These are phyloP conservation scores for Portunus trituberculatus DNA, from an alignment of 1,140 invertebrate genomes.

Conservation along the genomic window DNA sequence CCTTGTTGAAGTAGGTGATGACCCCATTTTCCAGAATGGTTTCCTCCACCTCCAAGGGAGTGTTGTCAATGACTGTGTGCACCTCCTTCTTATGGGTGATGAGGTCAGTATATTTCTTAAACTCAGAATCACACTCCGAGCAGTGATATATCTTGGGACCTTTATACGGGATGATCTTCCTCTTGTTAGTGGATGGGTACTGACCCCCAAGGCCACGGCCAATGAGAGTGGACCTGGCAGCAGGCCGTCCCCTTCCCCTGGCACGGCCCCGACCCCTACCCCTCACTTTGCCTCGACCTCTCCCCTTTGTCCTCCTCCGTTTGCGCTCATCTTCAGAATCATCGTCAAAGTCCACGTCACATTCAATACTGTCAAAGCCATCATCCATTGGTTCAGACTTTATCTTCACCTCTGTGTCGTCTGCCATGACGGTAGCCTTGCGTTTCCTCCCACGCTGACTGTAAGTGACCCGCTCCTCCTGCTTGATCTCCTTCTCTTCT, in stretches of 20 bases:
- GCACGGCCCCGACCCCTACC: conserved; percentile 69
- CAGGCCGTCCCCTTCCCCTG: conserved; percentile 68
- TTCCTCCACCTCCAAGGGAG: conserved; percentile 76
- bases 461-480: conserved; percentile 72
- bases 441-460: conserved; percentile 76
- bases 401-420: conserved; percentile 73
- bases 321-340: conserved; percentile 74
- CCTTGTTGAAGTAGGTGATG: conserved; percentile 78
- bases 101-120: conserved; percentile 77
- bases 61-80: conserved; percentile 77
- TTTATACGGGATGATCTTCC: conserved; percentile 65
- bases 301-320: conserved; percentile 63
- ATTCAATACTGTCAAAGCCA: conserved; percentile 75
- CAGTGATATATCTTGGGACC: conserved; percentile 77
- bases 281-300: conserved; percentile 68
- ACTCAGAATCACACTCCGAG: conserved; percentile 76
- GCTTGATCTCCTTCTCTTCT: conserved; percentile 71
- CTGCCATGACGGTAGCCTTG: conserved; percentile 66
- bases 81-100: conserved; percentile 76
- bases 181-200: conserved; percentile 74
- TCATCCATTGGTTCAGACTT: conserved; percentile 76
- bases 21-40: conserved; percentile 77
- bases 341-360: conserved; percentile 72
- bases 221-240: conserved; percentile 76
- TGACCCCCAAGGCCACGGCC: conserved; percentile 75